Base-by-base conservation (phyloP, 2,888 invertebrate species). In the Drosophila algonquin region DNA sequence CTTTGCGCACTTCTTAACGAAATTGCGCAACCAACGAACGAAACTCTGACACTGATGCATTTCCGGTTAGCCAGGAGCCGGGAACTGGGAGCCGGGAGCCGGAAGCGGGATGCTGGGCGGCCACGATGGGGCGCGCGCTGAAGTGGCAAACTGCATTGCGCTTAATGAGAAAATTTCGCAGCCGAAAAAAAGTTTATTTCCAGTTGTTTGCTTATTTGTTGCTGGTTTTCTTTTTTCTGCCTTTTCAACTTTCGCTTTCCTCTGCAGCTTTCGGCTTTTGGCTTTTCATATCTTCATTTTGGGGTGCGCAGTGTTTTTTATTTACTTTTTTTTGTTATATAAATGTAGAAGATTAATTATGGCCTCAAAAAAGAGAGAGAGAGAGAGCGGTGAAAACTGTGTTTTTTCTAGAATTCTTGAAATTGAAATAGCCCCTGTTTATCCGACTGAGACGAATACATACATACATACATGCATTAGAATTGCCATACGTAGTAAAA, bases 1-100 rank as follows among this genome's bases (percentile, higher is more conserved):
- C 88, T 89, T 87, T 83, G 77, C 79, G 83, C 85, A 89, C 84
- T 86, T 85, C 87, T 85, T 89, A 89, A 76, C 84, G 79, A 87
- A 89, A 85, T 83, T 87, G 89, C 79, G 72, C 73, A 75, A 68
- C 75, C 52, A 40, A 58, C 79, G 61, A 71, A 72, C 76, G 76
- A 60, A 82, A 83, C 84, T 40, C 40, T 89, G 84, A 85, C 89
- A 85, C 84, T 89, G 89, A 85, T 81, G 85, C 85, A 81, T 85
- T 87, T 89, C 87, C 85, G 84, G 70, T 74, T 79, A 71, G 64
- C 77, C 58, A 57, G 48, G 52, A 57, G 24, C 7, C 10, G 56
- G 7, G 7, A 30, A 21, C 46, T 16, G 30, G 18, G 16, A 18
- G 16, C 44, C 10, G 16, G 16, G 24, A n/a, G 52, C 21, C 0